Base-by-base conservation (phyloP, 2,113 vertebrate species). In the Colius striatus region DNA sequence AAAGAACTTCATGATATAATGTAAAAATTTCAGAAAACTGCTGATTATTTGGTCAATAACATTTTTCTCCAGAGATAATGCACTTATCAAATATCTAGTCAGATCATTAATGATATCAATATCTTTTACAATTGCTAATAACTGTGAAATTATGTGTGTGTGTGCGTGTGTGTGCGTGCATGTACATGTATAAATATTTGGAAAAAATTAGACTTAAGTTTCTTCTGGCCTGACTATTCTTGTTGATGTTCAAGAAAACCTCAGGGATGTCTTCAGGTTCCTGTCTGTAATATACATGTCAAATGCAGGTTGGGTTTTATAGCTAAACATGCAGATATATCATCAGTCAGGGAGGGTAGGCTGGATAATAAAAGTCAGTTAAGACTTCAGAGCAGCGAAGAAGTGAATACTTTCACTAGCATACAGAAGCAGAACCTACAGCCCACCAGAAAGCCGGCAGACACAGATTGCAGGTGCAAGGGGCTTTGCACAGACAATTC, bases 381-480 rank as follows among this genome's bases (percentile, higher is more conserved):
- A 45, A 84, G 58, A n/a, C 41, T 77, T 77, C 41, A 68, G 88
- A 84, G 58, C 38, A 75, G 68, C 2, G 3, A 71, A 58, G 48
- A 73, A 71, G 47, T 5, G 41, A 67, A 29, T 41, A 27, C 25
- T 61, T 84, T 21, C 53, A 54, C 57, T 21, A 72, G 54, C 68
- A 65, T 34, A 84, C 26, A 70, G 90, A 72, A 89, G 25, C 16
- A 81, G 53, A 27, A 78, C 13, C 17, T 0, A 0, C 16, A 76
- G 11, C 43, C 47, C 55, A 18, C 13, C 36, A 50, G 55, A 70
- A 87, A 84, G 27, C 29, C 13, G 0, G 43, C n/a, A 58, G 67
- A 55, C 6, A 1, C 0, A 0, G 29, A 26, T 36, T 76, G 18
- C 58, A 38, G 58, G 20, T 2, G 2, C 1, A 1, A 63, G 76